These are phyloP conservation scores for Octomys mimax DNA, from an alignment of 2,797 vertebrate genomes.

Conservation along the genomic window DNA sequence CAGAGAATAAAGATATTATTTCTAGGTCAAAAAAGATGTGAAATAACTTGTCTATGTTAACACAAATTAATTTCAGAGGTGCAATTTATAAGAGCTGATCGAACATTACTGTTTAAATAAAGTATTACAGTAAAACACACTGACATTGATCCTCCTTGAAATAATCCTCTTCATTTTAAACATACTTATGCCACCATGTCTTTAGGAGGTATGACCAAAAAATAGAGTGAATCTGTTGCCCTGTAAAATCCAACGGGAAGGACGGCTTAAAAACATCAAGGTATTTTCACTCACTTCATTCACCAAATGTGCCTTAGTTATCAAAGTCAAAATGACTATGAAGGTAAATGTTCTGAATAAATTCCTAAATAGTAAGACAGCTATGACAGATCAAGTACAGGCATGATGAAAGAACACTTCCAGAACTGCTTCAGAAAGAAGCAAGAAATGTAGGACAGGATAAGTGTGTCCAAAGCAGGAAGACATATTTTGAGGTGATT, in stretches of 20 bases:
- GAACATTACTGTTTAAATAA: neutral
- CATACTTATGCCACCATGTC: neutral
- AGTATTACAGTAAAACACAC: neutral
- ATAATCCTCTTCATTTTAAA: neutral
- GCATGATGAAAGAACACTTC: neutral
- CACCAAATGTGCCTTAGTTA: neutral
- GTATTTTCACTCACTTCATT: neutral
- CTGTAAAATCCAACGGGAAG: neutral
- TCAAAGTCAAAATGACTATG: neutral
- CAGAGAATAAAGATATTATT: neutral
- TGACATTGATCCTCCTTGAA: neutral
- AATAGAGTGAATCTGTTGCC: neutral
- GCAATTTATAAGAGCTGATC: neutral
- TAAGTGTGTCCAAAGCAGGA: neutral
- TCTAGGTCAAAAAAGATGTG: neutral
- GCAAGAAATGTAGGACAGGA: neutral
- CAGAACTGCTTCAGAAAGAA: neutral
- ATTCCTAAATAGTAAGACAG: neutral
- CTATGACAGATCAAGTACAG: neutral
- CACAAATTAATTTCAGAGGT: neutral
- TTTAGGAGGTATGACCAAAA: neutral
- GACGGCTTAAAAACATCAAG: neutral
- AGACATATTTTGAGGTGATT: neutral
- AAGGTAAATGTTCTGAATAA: neutral
- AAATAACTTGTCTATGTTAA: neutral